A percentile compares a stretch with the other conserved stretches of the same genome.
Conservation (phyloP, 2,888 invertebrate genomes). For the Nemapogon koenigi region DNA sequence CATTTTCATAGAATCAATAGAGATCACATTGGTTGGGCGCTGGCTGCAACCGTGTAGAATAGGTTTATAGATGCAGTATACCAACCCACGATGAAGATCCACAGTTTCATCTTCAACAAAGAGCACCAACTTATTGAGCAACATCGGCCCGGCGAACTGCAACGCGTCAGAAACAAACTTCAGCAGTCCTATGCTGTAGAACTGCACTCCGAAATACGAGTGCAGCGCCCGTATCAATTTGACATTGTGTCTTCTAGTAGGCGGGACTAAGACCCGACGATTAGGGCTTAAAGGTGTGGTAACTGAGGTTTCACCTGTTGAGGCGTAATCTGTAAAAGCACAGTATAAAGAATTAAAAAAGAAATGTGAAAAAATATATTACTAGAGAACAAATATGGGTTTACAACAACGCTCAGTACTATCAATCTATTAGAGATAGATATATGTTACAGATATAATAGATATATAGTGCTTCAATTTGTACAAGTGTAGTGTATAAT, state of each 20-base stretch:
- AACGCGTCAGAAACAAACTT: constrained; percentile 83
- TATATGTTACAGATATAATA: too few species aligned
- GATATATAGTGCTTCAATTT: too few species aligned
- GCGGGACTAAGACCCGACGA: constrained; percentile 32
- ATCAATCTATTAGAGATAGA: too few species aligned
- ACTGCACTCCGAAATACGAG: constrained; percentile 78
- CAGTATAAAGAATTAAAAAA: not conserved
- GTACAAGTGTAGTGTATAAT: too few species aligned
- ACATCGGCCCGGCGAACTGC: constrained; percentile 88
- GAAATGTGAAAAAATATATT: not conserved
- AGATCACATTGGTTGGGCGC: too few species aligned
- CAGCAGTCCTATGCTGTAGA: constrained; percentile 83
- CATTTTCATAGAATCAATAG: too few species aligned
- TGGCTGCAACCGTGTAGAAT: too few species aligned
- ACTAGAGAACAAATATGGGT: too few species aligned
- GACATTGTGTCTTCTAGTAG: constrained; percentile 43
- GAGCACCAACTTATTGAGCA: constrained; percentile 81
- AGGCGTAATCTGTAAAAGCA: constrained; percentile 37
- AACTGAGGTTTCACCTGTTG: constrained; percentile 38
- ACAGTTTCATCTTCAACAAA: constrained; percentile 78
- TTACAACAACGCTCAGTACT: too few species aligned
- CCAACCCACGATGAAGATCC: constrained; percentile 71
- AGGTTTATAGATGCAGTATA: too few species aligned
- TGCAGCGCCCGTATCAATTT: constrained; percentile 75
- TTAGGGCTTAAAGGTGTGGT: constrained; percentile 41